Conservation (phyloP, 2,113 vertebrate genomes). For the Dissostichus mawsoni region DNA sequence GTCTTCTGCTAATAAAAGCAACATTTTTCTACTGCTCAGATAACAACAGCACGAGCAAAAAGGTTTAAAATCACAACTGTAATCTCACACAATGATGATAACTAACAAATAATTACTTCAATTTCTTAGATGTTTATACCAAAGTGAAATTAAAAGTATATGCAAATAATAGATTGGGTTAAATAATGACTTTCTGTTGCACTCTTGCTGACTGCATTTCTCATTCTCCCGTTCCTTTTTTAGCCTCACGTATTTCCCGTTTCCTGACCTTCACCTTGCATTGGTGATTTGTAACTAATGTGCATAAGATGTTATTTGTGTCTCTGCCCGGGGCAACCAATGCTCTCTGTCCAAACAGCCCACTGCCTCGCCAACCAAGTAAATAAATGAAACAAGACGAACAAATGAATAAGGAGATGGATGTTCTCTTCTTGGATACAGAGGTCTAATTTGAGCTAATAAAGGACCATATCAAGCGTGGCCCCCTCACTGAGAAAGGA, state of each 20-base stretch:
- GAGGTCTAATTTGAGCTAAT: slow-evolving; percentile 79
- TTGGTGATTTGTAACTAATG: slow-evolving; percentile 74
- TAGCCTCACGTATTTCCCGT: slow-evolving; percentile 45
- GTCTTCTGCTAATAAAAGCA: background rate
- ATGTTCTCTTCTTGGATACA: slow-evolving; percentile 72
- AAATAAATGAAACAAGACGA: slow-evolving; percentile 76
- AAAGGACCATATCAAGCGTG: slow-evolving; percentile 75
- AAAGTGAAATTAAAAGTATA: background rate
- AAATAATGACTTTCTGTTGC: slow-evolving; percentile 1
- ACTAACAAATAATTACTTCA: too few relatives aligned
- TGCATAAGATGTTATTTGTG: slow-evolving; percentile 74
- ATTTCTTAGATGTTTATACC: background rate
- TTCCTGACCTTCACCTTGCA: slow-evolving; percentile 61
- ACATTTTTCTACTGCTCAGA: too few relatives aligned
- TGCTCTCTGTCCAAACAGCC: slow-evolving; percentile 64
- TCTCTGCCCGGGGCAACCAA: slow-evolving; percentile 58
- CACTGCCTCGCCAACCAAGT: slow-evolving; percentile 63
- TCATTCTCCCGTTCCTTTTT: slow-evolving; percentile 2
- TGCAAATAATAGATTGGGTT: background rate
- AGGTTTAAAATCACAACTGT: too few relatives aligned
- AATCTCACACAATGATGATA: too few relatives aligned
- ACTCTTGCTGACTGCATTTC: background rate
- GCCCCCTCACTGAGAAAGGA: slow-evolving; percentile 62
- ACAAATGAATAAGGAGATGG: slow-evolving; percentile 77
- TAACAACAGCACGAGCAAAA: too few relatives aligned